phyloP scores from a whole-genome alignment of 2,888 invertebrate species.

The Syritta pipiens region DNA sequence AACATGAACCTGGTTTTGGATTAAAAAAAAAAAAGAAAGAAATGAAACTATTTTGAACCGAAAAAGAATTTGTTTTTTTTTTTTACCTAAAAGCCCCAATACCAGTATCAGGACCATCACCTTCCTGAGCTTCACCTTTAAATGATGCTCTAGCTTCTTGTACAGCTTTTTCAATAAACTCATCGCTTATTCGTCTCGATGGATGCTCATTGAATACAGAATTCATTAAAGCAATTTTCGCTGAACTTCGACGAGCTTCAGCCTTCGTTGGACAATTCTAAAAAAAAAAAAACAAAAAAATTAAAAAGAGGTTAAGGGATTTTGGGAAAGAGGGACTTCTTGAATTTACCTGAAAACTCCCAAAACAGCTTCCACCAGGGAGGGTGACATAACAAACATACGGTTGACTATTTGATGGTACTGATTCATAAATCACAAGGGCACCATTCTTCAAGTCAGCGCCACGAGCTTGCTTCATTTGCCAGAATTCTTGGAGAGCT shows the following conservation, averaged over 20 bases:
- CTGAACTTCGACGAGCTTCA: slow-evolving; percentile 95
- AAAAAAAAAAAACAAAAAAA: slow-evolving; percentile 50
- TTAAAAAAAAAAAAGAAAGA: not conserved
- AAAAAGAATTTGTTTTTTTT: not conserved
- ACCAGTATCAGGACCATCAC: slow-evolving; percentile 85
- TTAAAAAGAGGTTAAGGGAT: not conserved
- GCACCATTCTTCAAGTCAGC: slow-evolving; percentile 92
- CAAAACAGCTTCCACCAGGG: slow-evolving; percentile 97
- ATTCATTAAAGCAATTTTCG: slow-evolving; percentile 97
- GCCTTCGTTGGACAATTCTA: slow-evolving; percentile 97
- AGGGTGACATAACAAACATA: slow-evolving; percentile 97
- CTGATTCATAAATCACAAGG: slow-evolving; percentile 96
- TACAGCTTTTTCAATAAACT: slow-evolving; percentile 96
- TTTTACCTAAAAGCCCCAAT: slow-evolving; percentile 85
- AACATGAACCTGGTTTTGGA: slow-evolving; percentile 84
- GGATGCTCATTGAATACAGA: slow-evolving; percentile 98
- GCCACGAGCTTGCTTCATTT: slow-evolving; percentile 95
- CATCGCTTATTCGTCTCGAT: slow-evolving; percentile 93
- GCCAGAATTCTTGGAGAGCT: slow-evolving; percentile 98
- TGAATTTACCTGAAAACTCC: slow-evolving; percentile 93
- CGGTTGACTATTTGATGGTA: slow-evolving; percentile 93
- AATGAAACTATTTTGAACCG: not conserved
- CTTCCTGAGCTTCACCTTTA: slow-evolving; percentile 83
- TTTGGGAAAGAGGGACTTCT: not conserved
- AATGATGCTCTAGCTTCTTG: slow-evolving; percentile 94